Base-by-base conservation (phyloP, 2,797 vertebrate genomes). In the Alauda arvensis region DNA sequence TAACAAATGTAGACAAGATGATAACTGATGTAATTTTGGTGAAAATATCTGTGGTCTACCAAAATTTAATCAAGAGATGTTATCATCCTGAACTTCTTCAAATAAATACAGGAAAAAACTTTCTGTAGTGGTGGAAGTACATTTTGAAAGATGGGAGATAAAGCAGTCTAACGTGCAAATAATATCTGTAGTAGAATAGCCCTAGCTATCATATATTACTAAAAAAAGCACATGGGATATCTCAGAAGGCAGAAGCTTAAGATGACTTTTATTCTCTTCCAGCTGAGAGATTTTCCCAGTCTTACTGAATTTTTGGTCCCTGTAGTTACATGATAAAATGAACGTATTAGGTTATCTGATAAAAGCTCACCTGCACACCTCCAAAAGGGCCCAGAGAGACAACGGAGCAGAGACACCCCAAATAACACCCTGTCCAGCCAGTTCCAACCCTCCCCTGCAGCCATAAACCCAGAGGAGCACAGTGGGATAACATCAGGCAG, bases 1-100 rank as follows among this genome's bases (percentile, higher is more conserved):
- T 92, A 93, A 83, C 88, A 92, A 92, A 91, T 91, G 75, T 52
- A 93, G 93, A 86, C 83, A 93, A 52, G 84, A 88, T 93, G 89
- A 85, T 87, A 92, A 90, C 37, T 90, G 90, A 69, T 91, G 84
- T 57, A 80, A 88, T 85, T 87, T 68, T 53, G 29, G 60, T 88
- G 52, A 90, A 89, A 90, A 80, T 76, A 78, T 90, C 90, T 87
- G 81, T 52, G 63, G 75, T 83, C 56, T 62, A 88, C 74, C 56
- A 86, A 77, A 91, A 85, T 66, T 75, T 77, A 83, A 89, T 78
- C 67, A 90, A 83, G 61, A 72, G 63, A 91, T 70, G 29, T 42
- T 88, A 78, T 66, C 78, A 76, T 69, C 25, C 34, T 81, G 56
- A 37, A 67, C 4, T 40, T 14, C 62, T 84, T 83, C 60, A 76